Base-by-base conservation (phyloP, 2,888 invertebrate species). In the Drosophila cognata region DNA sequence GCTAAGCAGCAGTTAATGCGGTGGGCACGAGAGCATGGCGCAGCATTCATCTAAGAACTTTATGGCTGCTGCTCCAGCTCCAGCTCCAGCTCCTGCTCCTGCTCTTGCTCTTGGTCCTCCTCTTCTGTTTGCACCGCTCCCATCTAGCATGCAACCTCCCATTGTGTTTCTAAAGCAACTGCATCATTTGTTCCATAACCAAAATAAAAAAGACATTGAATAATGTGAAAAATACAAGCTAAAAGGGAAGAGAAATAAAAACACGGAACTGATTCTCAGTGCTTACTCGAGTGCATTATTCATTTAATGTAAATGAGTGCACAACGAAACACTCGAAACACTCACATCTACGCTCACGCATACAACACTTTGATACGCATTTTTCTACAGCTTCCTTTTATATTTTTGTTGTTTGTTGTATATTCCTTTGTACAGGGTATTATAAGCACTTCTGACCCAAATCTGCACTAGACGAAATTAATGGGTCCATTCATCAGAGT, bases 251-350 rank as follows among this genome's bases (percentile, higher is more conserved):
- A 13, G 51, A 51, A 51, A 75, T 43, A 16, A 56, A 60, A 66
- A 52, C 69, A 74, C 31, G 61, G 25, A 53, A 65, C 71, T 72
- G 65, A 68, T 71, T 75, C 67, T 55, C 68, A 36, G 25, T 63
- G 71, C 77, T 72, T 84, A 84, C 69, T 77, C 74, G 74, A 85
- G 84, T 88, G 84, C 84, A 85, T 85, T 86, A 86, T 88, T 85
- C 79, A 88, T 85, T 85, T 83, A 79, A 85, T 86, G 84, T 84
- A 81, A 85, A 86, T 79, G 88, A 83, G 74, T 77, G 71, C 86
- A 67, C 74, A 68, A 53, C 65, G 28, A 33, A 52, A 48, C 61
- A 38, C 57, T 55, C 59, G 16, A 68, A 29, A 48, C 50, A 68
- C 21, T 52, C 51, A 31, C 38, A 41, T 13, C 11, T 7, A 28